Evolutionary conservation across 1,140 invertebrate genomes (phyloP).

Genomic region (Chelonus insularis): DNA sequence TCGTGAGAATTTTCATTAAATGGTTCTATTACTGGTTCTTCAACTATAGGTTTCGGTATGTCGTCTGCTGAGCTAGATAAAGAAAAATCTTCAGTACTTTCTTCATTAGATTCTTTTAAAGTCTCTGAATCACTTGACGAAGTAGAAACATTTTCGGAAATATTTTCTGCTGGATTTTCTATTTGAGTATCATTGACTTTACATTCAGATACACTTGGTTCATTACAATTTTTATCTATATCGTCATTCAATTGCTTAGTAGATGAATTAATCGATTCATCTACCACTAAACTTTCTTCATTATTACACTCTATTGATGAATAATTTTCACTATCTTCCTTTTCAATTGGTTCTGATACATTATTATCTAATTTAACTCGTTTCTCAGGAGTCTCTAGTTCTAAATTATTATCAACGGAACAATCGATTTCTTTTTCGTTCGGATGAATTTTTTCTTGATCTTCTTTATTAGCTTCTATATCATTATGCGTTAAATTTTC

Average conservation of each 20-base stretch:
- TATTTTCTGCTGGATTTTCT: not conserved
- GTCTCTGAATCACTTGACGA: not conserved
- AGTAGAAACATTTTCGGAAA: not conserved
- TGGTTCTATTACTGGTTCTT: slow-evolving; percentile 29
- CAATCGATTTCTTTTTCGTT: slow-evolving; percentile 24
- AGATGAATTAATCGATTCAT: too few species aligned
- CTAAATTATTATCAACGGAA: slow-evolving; percentile 3
- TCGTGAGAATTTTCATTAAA: not conserved
- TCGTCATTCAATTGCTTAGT: not conserved
- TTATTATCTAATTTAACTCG: slow-evolving; percentile 10
- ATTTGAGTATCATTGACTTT: not conserved
- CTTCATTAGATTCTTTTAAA: not conserved
- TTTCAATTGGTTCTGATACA: not conserved
- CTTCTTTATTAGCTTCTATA: slow-evolving; percentile 23
- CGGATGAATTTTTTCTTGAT: slow-evolving; percentile 28
- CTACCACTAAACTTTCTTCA: not conserved
- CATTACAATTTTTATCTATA: not conserved
- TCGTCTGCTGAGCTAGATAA: not conserved
- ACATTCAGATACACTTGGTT: not conserved
- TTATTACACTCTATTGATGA: not conserved
- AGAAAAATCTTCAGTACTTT: not conserved
- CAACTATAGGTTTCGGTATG: slow-evolving; percentile 35
- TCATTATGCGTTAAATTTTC: slow-evolving; percentile 10
- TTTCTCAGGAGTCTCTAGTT: slow-evolving; percentile 15
- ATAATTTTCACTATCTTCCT: not conserved